A percentile compares a stretch with the other conserved stretches of the same genome.
Conservation (phyloP, 2,888 invertebrate genomes). For the Therioaphis trifolii region DNA sequence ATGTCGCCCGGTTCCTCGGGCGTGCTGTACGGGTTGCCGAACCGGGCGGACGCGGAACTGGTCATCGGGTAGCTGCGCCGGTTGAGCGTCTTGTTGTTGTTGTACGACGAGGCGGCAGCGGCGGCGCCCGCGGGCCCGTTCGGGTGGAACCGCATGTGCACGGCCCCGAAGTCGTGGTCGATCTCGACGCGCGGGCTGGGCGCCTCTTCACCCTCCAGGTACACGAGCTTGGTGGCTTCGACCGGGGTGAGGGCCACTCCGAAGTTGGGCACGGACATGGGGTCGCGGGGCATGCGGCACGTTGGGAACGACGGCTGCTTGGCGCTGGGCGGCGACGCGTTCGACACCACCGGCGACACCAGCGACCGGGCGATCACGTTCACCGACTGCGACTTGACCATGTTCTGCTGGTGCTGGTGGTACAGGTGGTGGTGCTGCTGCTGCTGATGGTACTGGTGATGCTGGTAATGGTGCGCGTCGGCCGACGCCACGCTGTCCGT, state of each 20-base stretch:
- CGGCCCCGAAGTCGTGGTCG: slow-evolving; percentile 69
- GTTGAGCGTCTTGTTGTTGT: slow-evolving; percentile 68
- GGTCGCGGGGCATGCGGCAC: slow-evolving; percentile 36
- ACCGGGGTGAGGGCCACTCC: slow-evolving; percentile 72
- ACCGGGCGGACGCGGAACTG: slow-evolving; percentile 73
- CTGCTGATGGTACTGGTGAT: slow-evolving; percentile 72
- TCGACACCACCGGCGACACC: slow-evolving; percentile 67
- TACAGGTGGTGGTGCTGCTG: slow-evolving; percentile 70
- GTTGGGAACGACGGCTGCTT: slow-evolving; percentile 39
- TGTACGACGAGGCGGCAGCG: background rate
- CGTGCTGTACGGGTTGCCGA: slow-evolving; percentile 69
- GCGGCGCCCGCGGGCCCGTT: slow-evolving; percentile 64
- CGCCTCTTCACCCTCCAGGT: slow-evolving; percentile 77
- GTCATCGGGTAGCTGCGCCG: slow-evolving; percentile 68
- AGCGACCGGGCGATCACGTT: slow-evolving; percentile 69
- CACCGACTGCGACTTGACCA: slow-evolving; percentile 71
- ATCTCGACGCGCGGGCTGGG: slow-evolving; percentile 67
- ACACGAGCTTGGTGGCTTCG: slow-evolving; percentile 77
- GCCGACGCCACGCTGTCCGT: slow-evolving; percentile 65
- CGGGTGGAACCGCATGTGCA: slow-evolving; percentile 72
- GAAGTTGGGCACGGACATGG: slow-evolving; percentile 47
- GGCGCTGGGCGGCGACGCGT: slow-evolving; percentile 12
- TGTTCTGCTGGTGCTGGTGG: slow-evolving; percentile 70
- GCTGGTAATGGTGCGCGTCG: background rate
- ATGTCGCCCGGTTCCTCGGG: slow-evolving; percentile 69